These are phyloP conservation scores for Proteles cristata DNA, from an alignment of 2,113 vertebrate genomes.

Conservation along the genomic window DNA sequence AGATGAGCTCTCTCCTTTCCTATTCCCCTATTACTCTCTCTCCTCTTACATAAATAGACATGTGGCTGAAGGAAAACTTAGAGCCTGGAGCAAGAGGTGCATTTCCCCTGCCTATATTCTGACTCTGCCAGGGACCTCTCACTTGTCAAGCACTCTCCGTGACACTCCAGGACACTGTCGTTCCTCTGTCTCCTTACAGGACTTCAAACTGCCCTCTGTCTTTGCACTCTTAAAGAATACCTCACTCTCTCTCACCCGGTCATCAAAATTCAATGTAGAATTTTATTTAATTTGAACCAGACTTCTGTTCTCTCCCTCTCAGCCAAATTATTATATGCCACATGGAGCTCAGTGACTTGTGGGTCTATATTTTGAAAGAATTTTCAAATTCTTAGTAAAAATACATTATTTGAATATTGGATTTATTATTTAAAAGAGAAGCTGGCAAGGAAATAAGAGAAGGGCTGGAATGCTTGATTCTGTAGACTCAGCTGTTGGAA, in stretches of 20 bases:
- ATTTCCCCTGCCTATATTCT: neutral
- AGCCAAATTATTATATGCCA: neutral
- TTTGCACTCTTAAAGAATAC: neutral
- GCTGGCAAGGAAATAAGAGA: neutral
- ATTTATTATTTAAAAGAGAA: neutral
- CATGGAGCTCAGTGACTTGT: neutral
- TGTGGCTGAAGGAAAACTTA: neutral
- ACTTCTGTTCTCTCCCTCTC: neutral
- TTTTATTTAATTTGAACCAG: conserved; percentile 5
- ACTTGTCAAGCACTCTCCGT: neutral
- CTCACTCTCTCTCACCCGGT: neutral
- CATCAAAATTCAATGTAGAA: neutral
- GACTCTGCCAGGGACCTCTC: neutral
- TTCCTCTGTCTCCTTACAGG: neutral
- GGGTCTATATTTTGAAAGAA: neutral
- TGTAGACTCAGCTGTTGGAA: neutral
- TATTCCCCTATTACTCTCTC: neutral
- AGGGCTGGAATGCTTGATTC: neutral
- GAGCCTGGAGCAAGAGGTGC: neutral
- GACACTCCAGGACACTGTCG: neutral
- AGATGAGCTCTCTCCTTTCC: neutral
- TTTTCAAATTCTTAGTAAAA: conserved; percentile 20
- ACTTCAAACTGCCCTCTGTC: neutral
- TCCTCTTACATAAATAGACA: neutral
- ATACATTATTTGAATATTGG: neutral